Percentiles rank a stretch among this genome's conserved stretches.
Conservation (phyloP, 2,888 invertebrate species). For the Heliconius sara region DNA sequence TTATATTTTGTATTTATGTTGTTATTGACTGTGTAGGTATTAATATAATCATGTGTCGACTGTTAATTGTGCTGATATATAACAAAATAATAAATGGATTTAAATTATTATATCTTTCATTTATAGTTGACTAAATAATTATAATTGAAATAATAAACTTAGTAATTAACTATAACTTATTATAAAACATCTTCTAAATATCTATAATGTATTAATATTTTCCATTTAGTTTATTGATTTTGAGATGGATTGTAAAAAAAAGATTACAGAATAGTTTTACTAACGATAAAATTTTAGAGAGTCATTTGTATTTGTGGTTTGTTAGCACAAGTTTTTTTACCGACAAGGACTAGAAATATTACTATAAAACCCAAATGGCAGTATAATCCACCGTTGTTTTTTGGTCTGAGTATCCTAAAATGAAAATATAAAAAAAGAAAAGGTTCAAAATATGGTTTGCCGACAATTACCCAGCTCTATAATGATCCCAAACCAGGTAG, state of each 20-base stretch:
- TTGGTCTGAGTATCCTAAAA: slow-evolving; percentile 66
- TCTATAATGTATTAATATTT: not conserved
- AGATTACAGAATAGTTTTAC: slow-evolving; percentile 47
- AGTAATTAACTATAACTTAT: not conserved
- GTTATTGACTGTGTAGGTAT: slow-evolving; percentile 46
- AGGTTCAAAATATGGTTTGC: slow-evolving; percentile 71
- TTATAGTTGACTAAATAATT: slow-evolving; percentile 48
- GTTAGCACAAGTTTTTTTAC: slow-evolving; percentile 64
- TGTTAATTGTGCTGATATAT: slow-evolving; percentile 70
- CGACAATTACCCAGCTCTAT: slow-evolving; percentile 78
- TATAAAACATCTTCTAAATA: not conserved
- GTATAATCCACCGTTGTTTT: slow-evolving; percentile 63
- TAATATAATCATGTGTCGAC: slow-evolving; percentile 64
- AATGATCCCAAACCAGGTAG: slow-evolving; percentile 83
- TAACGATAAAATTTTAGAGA: slow-evolving; percentile 38
- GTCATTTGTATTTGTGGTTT: slow-evolving; percentile 55
- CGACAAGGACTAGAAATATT: slow-evolving; percentile 58
- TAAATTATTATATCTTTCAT: slow-evolving; percentile 50
- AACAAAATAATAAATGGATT: slow-evolving; percentile 65
- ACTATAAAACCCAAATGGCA: slow-evolving; percentile 52
- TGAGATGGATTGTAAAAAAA: not conserved
- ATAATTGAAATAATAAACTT: not conserved
- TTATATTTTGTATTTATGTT: slow-evolving; percentile 43
- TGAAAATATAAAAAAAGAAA: slow-evolving; percentile 64
- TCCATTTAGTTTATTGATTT: not conserved